Evolutionary conservation across 1,140 invertebrate genomes (phyloP), one percentile per base, ranked within the genome.

Genomic region (Streblospio benedicti): DNA sequence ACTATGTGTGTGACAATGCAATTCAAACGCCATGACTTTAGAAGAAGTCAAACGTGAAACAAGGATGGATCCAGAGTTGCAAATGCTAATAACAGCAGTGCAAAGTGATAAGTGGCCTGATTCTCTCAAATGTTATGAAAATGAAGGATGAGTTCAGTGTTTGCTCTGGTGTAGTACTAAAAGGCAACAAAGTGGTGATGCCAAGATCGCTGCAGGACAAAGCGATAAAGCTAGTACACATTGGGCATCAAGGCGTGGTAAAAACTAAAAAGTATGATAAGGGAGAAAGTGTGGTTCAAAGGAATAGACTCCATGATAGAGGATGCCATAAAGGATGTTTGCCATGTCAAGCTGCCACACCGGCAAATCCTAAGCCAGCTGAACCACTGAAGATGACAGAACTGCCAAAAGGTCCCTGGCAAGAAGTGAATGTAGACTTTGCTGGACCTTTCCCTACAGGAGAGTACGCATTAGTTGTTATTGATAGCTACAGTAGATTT

Each of bases 241-340:
- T 0, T n/a, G 16, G 23, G 23, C 45, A 49, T 20, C 45, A 49
- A 23, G 45, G 1, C 16, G 23, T 49, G 16, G 45, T 49, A 25
- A 49, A 49, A 23, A 49, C 45, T 25, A 49, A 49, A 25, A 9
- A 9, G 9, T 49, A 9, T 38, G 35, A 38, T 38, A 9, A 9
- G n/a, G n/a, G 35, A 38, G n/a, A 38, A 9, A n/a, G 35, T 38
- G n/a, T 38, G 35, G 35, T 38, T 38, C 35, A 9, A 9, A n/a
- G 57, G 61, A n/a, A 65, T 73, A 9, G 71, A 74, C 55, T 56
- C 58, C 51, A 12, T 61, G 18, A 69, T 71, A 12, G 69, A 72
- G 59, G 28, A 60, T 4, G 20, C 44, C 38, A 53, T 69, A n/a
- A 65, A 64, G 38, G 30, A 6, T 73, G 70, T 54, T 54, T 71